A percentile compares a stretch with the other conserved stretches of the same genome.
Conservation (phyloP, 2,113 vertebrate genomes). For the Trichomycterus rosablanca region DNA sequence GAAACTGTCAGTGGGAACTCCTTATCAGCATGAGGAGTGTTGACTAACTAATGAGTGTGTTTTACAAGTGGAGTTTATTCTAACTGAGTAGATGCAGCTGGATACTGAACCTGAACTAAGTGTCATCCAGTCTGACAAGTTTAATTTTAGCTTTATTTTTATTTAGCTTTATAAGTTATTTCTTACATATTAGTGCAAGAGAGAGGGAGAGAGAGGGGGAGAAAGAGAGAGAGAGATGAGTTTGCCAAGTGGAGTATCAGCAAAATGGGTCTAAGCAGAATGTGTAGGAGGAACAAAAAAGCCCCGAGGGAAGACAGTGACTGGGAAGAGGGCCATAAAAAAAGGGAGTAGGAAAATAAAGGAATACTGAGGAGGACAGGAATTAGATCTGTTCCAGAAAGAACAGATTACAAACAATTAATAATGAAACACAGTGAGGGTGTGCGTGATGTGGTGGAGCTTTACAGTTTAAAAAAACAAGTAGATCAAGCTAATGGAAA, state of each 20-base stretch:
- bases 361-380: slow-evolving; percentile 43
- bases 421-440: slow-evolving; percentile 64
- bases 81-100: slow-evolving; percentile 69
- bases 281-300: slow-evolving; percentile 56
- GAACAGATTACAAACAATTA: slow-evolving; percentile 74
- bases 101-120: slow-evolving; percentile 67
- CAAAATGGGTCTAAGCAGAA: slow-evolving; percentile 30
- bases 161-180: too few relatives aligned
- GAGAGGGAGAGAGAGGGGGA: slow-evolving; percentile 31
- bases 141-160: too few relatives aligned
- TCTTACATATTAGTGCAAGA: slow-evolving; percentile 53
- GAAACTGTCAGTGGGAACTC: slow-evolving; percentile 67
- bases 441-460: slow-evolving; percentile 35
- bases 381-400: slow-evolving; percentile 56
- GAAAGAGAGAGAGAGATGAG: slow-evolving; percentile 47
- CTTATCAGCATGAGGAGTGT: slow-evolving; percentile 65
- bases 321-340: slow-evolving; percentile 70
- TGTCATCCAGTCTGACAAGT: slow-evolving; percentile 66
- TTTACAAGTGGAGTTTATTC: slow-evolving; percentile 68
- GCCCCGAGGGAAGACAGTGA: slow-evolving; percentile 62
- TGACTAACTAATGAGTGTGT: slow-evolving; percentile 68
- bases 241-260: neutral
- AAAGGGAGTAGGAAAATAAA: slow-evolving; percentile 29
- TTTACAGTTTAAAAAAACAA: slow-evolving; percentile 72
- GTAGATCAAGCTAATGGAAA: slow-evolving; percentile 47